A percentile compares a stretch with the other conserved stretches of the same genome.
phyloP scores from a whole-genome alignment of 53 echinoderm and acorn worm species.

The Hippasteria phrygiana region DNA sequence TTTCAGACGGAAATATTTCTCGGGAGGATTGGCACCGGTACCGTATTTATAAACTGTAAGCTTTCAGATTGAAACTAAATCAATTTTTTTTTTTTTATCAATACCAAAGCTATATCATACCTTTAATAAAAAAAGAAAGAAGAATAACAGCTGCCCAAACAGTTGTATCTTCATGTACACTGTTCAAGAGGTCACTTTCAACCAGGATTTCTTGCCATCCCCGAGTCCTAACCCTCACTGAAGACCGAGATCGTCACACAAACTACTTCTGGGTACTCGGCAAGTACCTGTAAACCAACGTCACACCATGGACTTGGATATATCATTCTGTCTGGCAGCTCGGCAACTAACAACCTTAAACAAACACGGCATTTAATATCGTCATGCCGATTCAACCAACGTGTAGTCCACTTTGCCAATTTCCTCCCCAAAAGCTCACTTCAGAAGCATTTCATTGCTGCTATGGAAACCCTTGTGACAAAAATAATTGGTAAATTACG shows the following conservation, averaged over 20 bases:
- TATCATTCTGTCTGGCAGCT: neutral
- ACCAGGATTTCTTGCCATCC: too few species aligned
- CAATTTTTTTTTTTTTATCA: too few species aligned
- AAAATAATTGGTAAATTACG: neutral
- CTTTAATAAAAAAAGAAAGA: too few species aligned
- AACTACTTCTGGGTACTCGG: neutral
- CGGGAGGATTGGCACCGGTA: too few species aligned
- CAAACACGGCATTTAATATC: slow-evolving; percentile 24
- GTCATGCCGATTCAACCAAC: neutral
- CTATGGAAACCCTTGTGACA: neutral
- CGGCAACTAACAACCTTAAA: slow-evolving; percentile 18
- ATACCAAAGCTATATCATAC: too few species aligned
- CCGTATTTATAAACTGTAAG: too few species aligned
- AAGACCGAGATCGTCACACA: neutral
- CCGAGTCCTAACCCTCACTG: too few species aligned
- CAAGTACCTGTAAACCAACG: neutral
- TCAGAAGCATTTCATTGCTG: neutral
- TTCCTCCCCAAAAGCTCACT: slow-evolving; percentile 1
- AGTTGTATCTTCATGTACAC: too few species aligned
- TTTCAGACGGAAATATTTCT: too few species aligned
- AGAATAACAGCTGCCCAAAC: too few species aligned
- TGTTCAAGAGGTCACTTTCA: too few species aligned
- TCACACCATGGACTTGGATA: neutral
- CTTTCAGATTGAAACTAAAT: too few species aligned
- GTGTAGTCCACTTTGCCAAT: neutral